A percentile compares a stretch with the other conserved stretches of the same genome.
Conservation (phyloP, 2,888 invertebrate species). For the Drosophila tripunctata region DNA sequence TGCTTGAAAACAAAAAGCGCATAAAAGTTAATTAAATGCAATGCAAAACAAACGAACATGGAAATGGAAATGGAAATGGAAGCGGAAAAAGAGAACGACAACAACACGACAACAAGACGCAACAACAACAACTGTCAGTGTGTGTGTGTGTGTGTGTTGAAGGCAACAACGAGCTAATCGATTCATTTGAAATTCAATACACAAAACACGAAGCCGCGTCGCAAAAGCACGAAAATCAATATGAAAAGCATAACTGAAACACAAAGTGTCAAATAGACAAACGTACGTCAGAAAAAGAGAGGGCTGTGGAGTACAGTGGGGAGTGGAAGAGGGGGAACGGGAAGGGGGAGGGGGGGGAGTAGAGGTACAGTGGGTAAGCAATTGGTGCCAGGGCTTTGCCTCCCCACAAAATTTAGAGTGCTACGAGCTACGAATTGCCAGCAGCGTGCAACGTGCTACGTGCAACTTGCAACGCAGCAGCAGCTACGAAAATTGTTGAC, state of each 20-base stretch:
- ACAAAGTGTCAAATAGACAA: slow-evolving; percentile 78
- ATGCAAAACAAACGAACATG: slow-evolving; percentile 62
- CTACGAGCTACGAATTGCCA: slow-evolving; percentile 55
- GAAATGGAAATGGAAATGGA: slow-evolving; percentile 45
- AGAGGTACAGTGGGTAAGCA: background rate
- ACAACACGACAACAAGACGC: slow-evolving; percentile 41
- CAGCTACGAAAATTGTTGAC: slow-evolving; percentile 77
- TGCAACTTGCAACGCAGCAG: no score
- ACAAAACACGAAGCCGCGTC: slow-evolving; percentile 65
- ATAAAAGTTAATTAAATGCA: slow-evolving; percentile 81
- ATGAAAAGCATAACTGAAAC: slow-evolving; percentile 80
- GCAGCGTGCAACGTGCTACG: slow-evolving; percentile 47
- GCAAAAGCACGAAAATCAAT: slow-evolving; percentile 67
- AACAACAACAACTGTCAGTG: slow-evolving; percentile 21
- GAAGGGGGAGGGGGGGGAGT: background rate
- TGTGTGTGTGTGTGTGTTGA: slow-evolving; percentile 20
- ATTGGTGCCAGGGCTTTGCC: slow-evolving; percentile 44
- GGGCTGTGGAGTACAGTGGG: background rate
- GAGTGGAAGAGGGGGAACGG: background rate
- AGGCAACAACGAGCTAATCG: slow-evolving; percentile 73
- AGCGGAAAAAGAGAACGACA: slow-evolving; percentile 47
- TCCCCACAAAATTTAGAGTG: slow-evolving; percentile 38
- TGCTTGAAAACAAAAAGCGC: slow-evolving; percentile 65
- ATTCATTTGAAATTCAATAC: slow-evolving; percentile 81
- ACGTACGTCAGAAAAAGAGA: slow-evolving; percentile 51